A percentile compares a stretch with the other conserved stretches of the same genome.
phyloP scores from a whole-genome alignment of 1,140 invertebrate species.

The Tribolium madens region DNA sequence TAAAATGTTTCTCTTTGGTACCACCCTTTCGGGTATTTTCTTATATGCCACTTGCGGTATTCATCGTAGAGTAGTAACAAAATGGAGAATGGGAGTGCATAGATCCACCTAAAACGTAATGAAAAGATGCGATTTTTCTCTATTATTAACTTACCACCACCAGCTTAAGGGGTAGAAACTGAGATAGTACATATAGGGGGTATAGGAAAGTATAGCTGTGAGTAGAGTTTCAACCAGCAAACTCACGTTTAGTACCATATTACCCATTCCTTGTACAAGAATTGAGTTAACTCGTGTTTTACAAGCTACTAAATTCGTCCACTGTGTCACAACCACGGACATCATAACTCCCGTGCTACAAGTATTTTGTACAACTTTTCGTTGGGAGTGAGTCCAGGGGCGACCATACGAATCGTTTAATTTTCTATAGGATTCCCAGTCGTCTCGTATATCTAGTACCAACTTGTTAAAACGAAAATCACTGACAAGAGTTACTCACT shows the following conservation, averaged over 20 bases:
- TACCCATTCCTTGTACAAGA: slow-evolving; percentile 79
- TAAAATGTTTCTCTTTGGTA: slow-evolving; percentile 62
- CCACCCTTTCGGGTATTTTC: slow-evolving; percentile 60
- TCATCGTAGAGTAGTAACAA: slow-evolving; percentile 86
- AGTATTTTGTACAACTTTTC: slow-evolving; percentile 84
- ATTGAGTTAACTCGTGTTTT: slow-evolving; percentile 87
- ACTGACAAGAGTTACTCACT: slow-evolving; percentile 57
- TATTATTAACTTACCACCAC: slow-evolving; percentile 55
- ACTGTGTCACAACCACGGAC: slow-evolving; percentile 87
- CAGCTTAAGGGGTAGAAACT: slow-evolving; percentile 71
- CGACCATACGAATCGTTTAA: slow-evolving; percentile 87
- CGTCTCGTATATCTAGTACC: slow-evolving; percentile 70
- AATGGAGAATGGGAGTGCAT: slow-evolving; percentile 80
- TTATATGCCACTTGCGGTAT: slow-evolving; percentile 61
- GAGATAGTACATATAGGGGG: slow-evolving; percentile 78
- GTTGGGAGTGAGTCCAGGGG: slow-evolving; percentile 83
- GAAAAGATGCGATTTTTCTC: too few species aligned
- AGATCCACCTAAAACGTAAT: slow-evolving; percentile 74
- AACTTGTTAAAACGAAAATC: not conserved
- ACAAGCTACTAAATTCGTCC: slow-evolving; percentile 88
- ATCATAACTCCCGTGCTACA: slow-evolving; percentile 88
- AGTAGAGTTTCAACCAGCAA: slow-evolving; percentile 80
- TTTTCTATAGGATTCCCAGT: slow-evolving; percentile 82
- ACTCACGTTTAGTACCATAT: slow-evolving; percentile 82
- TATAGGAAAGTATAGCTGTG: slow-evolving; percentile 78